A percentile compares a stretch with the other conserved stretches of the same genome.
Evolutionary conservation across 2,797 vertebrate genomes (phyloP).

Genomic region (Acrocephalus scirpaceus): DNA sequence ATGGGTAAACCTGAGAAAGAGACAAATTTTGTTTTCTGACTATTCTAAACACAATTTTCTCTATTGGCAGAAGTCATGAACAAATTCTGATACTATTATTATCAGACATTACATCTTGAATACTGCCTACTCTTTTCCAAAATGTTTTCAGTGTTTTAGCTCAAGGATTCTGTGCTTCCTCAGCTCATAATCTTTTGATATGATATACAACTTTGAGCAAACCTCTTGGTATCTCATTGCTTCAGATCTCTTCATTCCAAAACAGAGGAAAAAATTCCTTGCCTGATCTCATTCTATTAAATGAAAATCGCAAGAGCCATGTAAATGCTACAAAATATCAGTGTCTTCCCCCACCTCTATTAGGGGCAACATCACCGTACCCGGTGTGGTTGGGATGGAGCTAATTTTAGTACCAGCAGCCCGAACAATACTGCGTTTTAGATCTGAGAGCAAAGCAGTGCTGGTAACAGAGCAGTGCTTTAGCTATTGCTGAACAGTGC

Average conservation of each 20-base stretch:
- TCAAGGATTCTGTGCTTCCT: neutral
- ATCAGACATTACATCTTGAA: neutral
- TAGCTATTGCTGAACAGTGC: neutral
- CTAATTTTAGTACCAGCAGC: neutral
- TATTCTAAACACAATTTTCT: neutral
- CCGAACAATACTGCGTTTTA: neutral
- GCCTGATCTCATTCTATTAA: neutral
- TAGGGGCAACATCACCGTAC: neutral
- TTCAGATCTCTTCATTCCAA: neutral
- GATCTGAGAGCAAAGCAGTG: neutral
- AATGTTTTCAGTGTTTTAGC: neutral
- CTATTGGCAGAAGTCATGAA: neutral
- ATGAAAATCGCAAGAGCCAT: neutral
- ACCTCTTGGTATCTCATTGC: neutral
- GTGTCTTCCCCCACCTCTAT: neutral
- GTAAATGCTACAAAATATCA: neutral
- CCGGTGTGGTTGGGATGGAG: neutral
- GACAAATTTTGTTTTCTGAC: neutral
- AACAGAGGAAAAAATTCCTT: neutral
- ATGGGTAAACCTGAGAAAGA: neutral
- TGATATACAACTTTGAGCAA: neutral
- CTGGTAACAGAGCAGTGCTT: neutral
- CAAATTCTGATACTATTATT: neutral
- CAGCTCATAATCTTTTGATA: neutral
- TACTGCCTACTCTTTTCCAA: neutral